Percentiles rank a stretch among this genome's conserved stretches.
Conservation (phyloP, 1,140 invertebrate genomes). For the Maconellicoccus hirsutus region DNA sequence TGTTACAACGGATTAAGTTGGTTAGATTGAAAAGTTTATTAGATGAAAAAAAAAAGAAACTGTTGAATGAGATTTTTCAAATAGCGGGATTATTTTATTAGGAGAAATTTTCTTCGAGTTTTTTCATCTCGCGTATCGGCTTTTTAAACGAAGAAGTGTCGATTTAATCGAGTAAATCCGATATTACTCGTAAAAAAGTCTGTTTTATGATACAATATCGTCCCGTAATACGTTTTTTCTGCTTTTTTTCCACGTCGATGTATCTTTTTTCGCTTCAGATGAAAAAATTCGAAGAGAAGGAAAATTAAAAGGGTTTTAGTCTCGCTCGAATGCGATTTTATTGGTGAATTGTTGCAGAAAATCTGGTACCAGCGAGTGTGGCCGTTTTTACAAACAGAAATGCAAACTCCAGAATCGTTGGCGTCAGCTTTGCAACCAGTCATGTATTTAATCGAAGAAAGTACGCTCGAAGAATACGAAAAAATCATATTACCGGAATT, state of each 20-base stretch:
- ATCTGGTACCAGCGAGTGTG: constrained; percentile 89
- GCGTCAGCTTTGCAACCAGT: constrained; percentile 80
- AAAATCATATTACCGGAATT: constrained; percentile 69
- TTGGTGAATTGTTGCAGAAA: constrained; percentile 71
- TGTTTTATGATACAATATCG: neutral
- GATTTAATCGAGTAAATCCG: neutral
- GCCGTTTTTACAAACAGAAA: constrained; percentile 75
- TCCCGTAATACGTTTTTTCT: neutral
- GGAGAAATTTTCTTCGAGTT: too few relatives aligned
- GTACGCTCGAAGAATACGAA: constrained; percentile 70
- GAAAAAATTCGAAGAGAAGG: too few relatives aligned
- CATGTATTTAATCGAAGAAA: constrained; percentile 74
- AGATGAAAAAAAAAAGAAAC: neutral
- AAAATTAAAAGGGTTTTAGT: neutral
- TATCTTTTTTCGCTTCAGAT: too few relatives aligned
- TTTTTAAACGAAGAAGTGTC: neutral
- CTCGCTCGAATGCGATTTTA: neutral
- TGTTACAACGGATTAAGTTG: neutral
- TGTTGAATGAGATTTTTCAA: neutral
- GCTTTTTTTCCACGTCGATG: neutral
- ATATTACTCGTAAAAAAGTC: neutral
- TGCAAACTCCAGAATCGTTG: constrained; percentile 71
- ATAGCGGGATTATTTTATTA: neutral
- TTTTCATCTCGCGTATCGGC: too few relatives aligned
- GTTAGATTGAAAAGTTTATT: neutral